Evolutionary conservation across 2,797 vertebrate genomes (phyloP), one percentile per base, ranked within the genome.

Genomic region (Mormyrops boulengeri): DNA sequence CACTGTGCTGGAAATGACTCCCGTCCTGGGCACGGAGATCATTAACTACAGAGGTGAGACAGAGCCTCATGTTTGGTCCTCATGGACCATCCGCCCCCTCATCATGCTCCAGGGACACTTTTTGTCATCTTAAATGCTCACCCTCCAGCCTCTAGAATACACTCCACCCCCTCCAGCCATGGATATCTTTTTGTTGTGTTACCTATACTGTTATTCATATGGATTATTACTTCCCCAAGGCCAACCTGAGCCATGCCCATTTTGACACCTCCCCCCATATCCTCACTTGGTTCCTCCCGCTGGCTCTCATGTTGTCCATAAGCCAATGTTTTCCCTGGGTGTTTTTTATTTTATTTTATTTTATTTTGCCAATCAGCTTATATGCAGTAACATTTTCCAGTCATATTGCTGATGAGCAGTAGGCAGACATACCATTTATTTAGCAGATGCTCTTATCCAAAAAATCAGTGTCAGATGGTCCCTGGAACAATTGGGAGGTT

Each of bases 1-100:
- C 95, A 99, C 98, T 91, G 98, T 99, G 91, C 95, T 99, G 92
- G 98, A 99, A 95, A 99, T 99, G 98, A 99, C 98, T 41, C 97
- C 98, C 92, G 98, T 99, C 93, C 97, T 99, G 92, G 97, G 98
- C 94, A 99, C 98, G 90, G 98, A 99, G 96, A 97, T 98, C 92
- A 98, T 99, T 93, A 99, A 99, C 94, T 99, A 99, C 93, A 96
- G 98, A 98, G 98, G 98, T 98, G 94, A 91, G 60, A 2, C 12
- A 73, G 12, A 57, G 22, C 26, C 26, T 38, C 34, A 2, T 41
- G n/a, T 19, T 87, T 38, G 0, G 60, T 19, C 73, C 73, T 17
- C 77, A 82, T 38, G 44, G 7, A 14, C 69, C 34, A 0, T 41
- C 30, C 4, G 1, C 30, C 30, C 62, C 3, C 12, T 2, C 66